These are phyloP conservation scores for Drosophila robusta DNA, from an alignment of 2,888 invertebrate species.

Conservation along the genomic window DNA sequence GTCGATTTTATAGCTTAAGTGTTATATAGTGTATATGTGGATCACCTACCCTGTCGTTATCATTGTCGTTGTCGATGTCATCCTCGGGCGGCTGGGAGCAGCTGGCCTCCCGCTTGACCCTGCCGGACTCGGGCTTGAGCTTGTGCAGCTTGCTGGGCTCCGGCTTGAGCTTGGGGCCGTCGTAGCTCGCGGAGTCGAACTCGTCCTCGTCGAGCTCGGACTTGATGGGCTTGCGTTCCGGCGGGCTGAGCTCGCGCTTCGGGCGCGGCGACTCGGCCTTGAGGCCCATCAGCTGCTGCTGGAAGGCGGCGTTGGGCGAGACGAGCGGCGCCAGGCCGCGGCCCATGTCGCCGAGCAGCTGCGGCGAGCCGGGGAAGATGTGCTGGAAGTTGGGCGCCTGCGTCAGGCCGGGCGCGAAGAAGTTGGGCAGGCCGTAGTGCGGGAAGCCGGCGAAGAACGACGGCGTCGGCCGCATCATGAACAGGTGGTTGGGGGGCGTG, in stretches of 20 bases:
- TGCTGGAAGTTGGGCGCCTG: conserved; percentile 84
- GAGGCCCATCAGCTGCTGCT: conserved; percentile 60
- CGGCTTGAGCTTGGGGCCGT: conserved; percentile 16
- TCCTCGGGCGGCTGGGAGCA: conserved; percentile 68
- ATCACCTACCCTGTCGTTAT: conserved; percentile 71
- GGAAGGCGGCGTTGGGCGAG: conserved; percentile 59
- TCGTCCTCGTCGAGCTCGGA: conserved; percentile 54
- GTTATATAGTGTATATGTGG: too few species aligned
- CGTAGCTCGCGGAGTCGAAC: conserved; percentile 18
- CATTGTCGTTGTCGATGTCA: conserved; percentile 15
- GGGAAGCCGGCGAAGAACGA: conserved; percentile 89
- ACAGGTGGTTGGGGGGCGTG: conserved; percentile 88
- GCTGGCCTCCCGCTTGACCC: conserved; percentile 24
- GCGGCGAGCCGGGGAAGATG: conserved; percentile 86
- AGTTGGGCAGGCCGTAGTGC: conserved; percentile 86
- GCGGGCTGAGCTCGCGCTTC: conserved; percentile 36
- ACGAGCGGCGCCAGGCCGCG: conserved; percentile 83
- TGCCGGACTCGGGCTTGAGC: neutral
- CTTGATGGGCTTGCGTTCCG: conserved; percentile 51
- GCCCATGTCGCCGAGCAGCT: conserved; percentile 84
- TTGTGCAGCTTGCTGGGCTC: neutral
- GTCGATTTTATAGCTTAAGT: too few species aligned
- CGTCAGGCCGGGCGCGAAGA: conserved; percentile 86
- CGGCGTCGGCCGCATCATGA: conserved; percentile 89
- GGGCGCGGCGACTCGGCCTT: conserved; percentile 31